Evolutionary conservation across 1,140 invertebrate genomes (phyloP), one percentile per base, ranked within the genome.

Genomic region (Ectropis grisescens): DNA sequence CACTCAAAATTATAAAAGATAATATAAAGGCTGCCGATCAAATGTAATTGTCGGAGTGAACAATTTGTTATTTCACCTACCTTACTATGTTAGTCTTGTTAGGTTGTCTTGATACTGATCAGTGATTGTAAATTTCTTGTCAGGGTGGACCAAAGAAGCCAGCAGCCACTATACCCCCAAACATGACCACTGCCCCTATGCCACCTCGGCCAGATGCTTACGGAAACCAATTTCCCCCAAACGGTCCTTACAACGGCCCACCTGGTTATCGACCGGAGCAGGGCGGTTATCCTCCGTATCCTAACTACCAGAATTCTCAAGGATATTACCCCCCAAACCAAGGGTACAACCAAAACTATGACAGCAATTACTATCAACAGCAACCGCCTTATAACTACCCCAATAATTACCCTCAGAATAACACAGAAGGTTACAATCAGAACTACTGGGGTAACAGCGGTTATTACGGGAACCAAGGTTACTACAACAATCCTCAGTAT

Each of bases 111-210:
- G n/a, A n/a, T n/a, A n/a, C n/a, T n/a, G n/a, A n/a, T n/a, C n/a
- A n/a, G n/a, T n/a, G n/a, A n/a, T n/a, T n/a, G n/a, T n/a, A n/a
- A n/a, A n/a, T 52, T 15, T 31, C 33, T 46, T 42, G 55, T 33
- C 39, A 78, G 74, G 70, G 71, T 13, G 47, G 66, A 36, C 26
- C 57, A 8, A 80, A 76, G 32, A 90, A 90, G 52, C 88, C 89
- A 2, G 88, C 89, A 2, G 89, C 89, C 9, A 89, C 88, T 13
- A 86, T 90, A 16, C 87, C 85, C 19, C 88, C 88, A 1, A 89
- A 89, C 40, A 84, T 83, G n/a, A 68, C 65, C 1, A 53, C 49
- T 11, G 60, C 53, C 9, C 29, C 62, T 0, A 37, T 39, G 7
- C 34, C 33, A 9, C 38, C 53, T n/a, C 51, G 53, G n/a, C 48